A percentile compares a stretch with the other conserved stretches of the same genome.
Evolutionary conservation across 2,888 invertebrate species (phyloP).

Genomic region (Lordiphosa fenestrarum): DNA sequence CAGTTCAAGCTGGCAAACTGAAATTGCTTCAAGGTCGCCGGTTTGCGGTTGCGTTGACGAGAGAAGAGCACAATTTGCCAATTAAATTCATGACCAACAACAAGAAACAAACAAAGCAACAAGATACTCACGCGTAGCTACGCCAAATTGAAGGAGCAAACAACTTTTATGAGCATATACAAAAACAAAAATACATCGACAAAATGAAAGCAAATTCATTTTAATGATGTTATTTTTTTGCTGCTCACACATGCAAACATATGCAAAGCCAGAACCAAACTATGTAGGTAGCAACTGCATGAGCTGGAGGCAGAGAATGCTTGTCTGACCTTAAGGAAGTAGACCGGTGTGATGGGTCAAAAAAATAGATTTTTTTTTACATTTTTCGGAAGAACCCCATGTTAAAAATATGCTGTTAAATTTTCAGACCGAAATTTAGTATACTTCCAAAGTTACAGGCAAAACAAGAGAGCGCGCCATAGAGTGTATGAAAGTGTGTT

Average conservation of each 20-base stretch:
- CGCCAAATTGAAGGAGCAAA: constrained; percentile 32
- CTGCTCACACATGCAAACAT: constrained; percentile 16
- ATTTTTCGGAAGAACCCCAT: too few relatives aligned
- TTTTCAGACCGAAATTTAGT: too few relatives aligned
- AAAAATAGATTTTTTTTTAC: too few relatives aligned
- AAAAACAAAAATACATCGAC: constrained; percentile 13
- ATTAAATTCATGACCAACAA: constrained; percentile 43
- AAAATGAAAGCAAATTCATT: constrained; percentile 47
- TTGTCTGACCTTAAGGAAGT: constrained; percentile 9
- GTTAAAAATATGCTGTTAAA: too few relatives aligned
- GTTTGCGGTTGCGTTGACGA: constrained; percentile 29
- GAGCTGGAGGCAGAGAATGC: constrained; percentile 4
- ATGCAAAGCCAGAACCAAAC: constrained; percentile 2
- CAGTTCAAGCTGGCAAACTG: constrained; percentile 6
- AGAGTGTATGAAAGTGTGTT: too few relatives aligned
- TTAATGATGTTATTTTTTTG: constrained; percentile 34
- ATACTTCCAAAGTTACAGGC: too few relatives aligned
- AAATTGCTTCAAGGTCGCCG: constrained; percentile 55
- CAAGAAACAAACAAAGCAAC: constrained; percentile 14
- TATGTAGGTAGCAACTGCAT: constrained; percentile 4
- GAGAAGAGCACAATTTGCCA: constrained; percentile 33
- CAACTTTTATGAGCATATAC: constrained; percentile 24
- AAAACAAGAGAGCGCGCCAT: too few relatives aligned
- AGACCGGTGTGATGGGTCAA: too few relatives aligned
- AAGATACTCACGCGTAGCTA: constrained; percentile 14